A percentile compares a stretch with the other conserved stretches of the same genome.
Evolutionary conservation across 2,888 invertebrate genomes (phyloP).

Genomic region (Lasioglossum marginatum): DNA sequence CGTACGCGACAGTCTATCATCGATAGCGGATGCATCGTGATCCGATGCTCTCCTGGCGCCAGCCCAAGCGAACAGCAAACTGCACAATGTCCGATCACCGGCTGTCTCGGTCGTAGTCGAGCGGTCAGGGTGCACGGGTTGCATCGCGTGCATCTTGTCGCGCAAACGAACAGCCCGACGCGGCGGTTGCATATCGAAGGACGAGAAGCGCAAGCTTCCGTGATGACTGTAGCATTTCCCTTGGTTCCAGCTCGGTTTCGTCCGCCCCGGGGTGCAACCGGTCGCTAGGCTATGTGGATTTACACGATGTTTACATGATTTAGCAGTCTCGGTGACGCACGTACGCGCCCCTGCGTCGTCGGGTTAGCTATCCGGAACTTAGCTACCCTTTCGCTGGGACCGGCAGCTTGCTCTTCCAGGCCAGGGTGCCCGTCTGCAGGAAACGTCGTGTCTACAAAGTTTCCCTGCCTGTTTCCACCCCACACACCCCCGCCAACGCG

Average conservation of each 20-base stretch:
- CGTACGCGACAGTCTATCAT: constrained; percentile 62
- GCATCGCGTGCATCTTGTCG: constrained; percentile 2
- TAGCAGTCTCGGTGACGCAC: constrained; percentile 66
- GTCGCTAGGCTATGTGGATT: constrained; percentile 66
- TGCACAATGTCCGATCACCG: not conserved
- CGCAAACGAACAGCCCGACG: constrained; percentile 26
- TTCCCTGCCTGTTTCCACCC: constrained; percentile 61
- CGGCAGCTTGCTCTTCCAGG: constrained; percentile 51
- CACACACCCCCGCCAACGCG: constrained; percentile 28
- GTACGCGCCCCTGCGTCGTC: constrained; percentile 35
- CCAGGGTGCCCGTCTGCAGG: constrained; percentile 68
- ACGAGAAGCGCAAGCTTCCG: constrained; percentile 16
- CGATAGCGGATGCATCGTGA: constrained; percentile 6
- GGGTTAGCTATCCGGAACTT: constrained; percentile 52
- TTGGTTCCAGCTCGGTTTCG: constrained; percentile 15
- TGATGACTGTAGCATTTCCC: not conserved
- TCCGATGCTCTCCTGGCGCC: not conserved
- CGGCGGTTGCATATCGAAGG: constrained; percentile 15
- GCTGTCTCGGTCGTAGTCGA: not conserved
- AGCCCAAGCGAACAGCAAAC: not conserved
- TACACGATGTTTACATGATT: constrained; percentile 80
- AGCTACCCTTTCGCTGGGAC: constrained; percentile 40
- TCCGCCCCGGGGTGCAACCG: constrained; percentile 29
- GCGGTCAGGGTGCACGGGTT: not conserved
- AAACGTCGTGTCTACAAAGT: constrained; percentile 81